phyloP scores from a whole-genome alignment of 2,888 invertebrate genomes.

The Zygothrica quintamaculata region DNA sequence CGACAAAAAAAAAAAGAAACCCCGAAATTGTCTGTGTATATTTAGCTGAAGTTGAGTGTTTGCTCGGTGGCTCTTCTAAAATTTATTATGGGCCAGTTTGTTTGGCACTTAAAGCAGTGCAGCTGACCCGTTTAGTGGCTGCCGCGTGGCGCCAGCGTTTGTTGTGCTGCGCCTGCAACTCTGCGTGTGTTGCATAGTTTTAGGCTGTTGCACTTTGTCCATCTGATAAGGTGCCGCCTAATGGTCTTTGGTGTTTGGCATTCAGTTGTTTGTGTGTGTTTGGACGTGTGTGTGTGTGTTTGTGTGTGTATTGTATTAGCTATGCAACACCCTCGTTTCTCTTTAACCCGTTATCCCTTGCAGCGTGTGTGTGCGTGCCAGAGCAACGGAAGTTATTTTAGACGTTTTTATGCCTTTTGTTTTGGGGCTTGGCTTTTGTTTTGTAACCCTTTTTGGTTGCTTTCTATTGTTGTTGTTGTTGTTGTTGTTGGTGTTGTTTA shows the following conservation, averaged over 20 bases:
- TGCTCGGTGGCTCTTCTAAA: constrained; percentile 11
- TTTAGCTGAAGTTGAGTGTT: not conserved
- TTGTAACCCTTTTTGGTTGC: constrained; percentile 58
- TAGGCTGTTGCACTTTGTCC: constrained; percentile 73
- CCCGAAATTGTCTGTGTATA: not conserved
- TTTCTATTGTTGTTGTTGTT: constrained; percentile 24
- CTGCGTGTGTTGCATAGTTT: constrained; percentile 62
- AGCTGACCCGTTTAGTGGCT: constrained; percentile 20
- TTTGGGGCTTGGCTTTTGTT: constrained; percentile 52
- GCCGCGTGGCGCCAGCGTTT: constrained; percentile 28
- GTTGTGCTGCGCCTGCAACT: constrained; percentile 14
- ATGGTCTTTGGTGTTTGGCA: constrained; percentile 60
- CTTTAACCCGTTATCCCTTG: not conserved
- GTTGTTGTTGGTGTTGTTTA: constrained; percentile 15
- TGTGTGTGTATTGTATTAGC: constrained; percentile 48
- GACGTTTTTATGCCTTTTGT: constrained; percentile 75
- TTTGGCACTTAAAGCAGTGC: constrained; percentile 36
- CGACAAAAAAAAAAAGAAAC: no score
- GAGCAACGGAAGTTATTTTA: constrained; percentile 72
- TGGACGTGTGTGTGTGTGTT: constrained; percentile 9
- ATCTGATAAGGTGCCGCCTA: constrained; percentile 69
- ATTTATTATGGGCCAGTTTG: constrained; percentile 5
- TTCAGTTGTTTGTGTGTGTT: constrained; percentile 27
- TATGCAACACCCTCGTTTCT: constrained; percentile 36
- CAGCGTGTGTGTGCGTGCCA: constrained; percentile 56